Base-by-base conservation (phyloP, 2,888 invertebrate genomes). In the Phaonia tiefii region DNA sequence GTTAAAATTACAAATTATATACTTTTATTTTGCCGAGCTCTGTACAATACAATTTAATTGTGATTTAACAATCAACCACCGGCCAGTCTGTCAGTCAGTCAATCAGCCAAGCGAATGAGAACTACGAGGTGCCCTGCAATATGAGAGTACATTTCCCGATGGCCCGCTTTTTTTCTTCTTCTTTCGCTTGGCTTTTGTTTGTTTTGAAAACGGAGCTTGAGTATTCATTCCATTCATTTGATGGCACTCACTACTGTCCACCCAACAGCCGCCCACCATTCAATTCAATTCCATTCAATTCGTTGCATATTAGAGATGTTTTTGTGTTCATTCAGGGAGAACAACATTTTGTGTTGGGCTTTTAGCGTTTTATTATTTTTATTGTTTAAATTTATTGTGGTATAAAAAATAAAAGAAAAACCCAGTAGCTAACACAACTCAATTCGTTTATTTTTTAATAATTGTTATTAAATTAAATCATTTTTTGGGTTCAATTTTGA, bases 1-100 rank as follows among this genome's bases (percentile, higher is more conserved):
- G 54, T 54, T 54, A 25, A 13, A 25, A 54, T 22, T 54, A 54
- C 4, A 54, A 54, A 54, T 54, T 54, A 54, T 54, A 54, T 22
- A 54, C 25, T 54, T 54, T 54, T 54, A 22, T 54, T 25, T 20
- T 13, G 11, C 54, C 25, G 46, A 5, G 2, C 13, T 11, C 49
- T 5, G 31, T 31, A 20, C 49, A 49, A 49, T 49, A 49, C 54
- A 54, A 25, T 54, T 54, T 25, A 25, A 5, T 1, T 25, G 4
- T 8, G 25, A 46, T 46, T n/a, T 15, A 46, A 46, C n/a, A 3
- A 5, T 15, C 46, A 54, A 54, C 25, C 25, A 54, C 10, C 44
- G 11, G 2, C 44, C 5, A 37, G 5, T 37, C 10, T 5, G 49
- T 22, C 17, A 31, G 8, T 5, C 31, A 31, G 31, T 31, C 31